These are phyloP conservation scores for Megalonaias nervosa DNA, from an alignment of 1,140 invertebrate species.

Conservation along the genomic window DNA sequence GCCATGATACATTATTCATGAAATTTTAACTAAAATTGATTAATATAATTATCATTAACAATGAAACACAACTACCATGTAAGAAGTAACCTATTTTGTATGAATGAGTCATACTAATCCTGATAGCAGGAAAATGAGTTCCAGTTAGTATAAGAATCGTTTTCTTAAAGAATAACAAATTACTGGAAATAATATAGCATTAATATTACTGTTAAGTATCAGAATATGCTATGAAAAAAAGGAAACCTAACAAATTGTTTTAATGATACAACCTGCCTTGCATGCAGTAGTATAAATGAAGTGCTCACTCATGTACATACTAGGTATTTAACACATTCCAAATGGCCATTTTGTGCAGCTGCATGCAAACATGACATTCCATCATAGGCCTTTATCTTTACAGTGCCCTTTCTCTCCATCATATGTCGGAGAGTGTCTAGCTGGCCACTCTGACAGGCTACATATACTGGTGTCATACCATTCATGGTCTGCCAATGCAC, in stretches of 20 bases:
- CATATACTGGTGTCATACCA: conserved; percentile 89
- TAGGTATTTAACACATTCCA: conserved; percentile 91
- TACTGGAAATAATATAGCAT: background rate
- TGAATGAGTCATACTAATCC: too few relatives aligned
- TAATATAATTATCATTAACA: too few relatives aligned
- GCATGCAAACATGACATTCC: conserved; percentile 92
- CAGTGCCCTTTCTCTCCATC: conserved; percentile 83
- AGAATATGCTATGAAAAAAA: background rate
- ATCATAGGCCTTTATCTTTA: conserved; percentile 86
- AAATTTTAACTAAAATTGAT: too few relatives aligned
- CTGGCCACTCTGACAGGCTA: conserved; percentile 90
- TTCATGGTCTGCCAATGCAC: conserved; percentile 92
- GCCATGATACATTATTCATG: too few relatives aligned
- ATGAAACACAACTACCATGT: too few relatives aligned
- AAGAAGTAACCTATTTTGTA: too few relatives aligned
- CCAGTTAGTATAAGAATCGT: too few relatives aligned
- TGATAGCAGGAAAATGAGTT: too few relatives aligned
- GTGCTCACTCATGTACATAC: conserved; percentile 74
- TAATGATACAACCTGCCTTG: too few relatives aligned
- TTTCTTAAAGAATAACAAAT: too few relatives aligned
- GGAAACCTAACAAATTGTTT: background rate
- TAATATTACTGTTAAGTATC: background rate
- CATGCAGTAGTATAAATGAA: background rate
- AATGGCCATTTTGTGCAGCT: conserved; percentile 89
- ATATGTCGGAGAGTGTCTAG: conserved; percentile 87